Evolutionary conservation across 2,888 invertebrate genomes (phyloP), one percentile per base, ranked within the genome.

Genomic region (Trissolcus japonicus): DNA sequence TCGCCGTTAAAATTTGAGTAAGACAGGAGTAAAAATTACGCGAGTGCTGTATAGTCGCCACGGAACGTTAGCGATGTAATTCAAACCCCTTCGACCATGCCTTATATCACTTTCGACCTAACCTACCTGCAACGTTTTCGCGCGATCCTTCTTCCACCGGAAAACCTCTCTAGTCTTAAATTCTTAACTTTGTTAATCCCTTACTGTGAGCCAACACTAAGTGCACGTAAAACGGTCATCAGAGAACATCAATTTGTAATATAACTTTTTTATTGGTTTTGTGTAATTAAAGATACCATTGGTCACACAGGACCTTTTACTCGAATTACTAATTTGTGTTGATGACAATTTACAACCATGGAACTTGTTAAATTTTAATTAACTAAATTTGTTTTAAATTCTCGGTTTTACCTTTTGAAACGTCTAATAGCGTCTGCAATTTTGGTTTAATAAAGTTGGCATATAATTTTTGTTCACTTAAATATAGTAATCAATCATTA

Each of bases 41-140:
- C 71, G 17, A 51, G 55, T 16, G 61, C 71, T 57, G 71, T 66
- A 71, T 57, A 66, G 71, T 76, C 62, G 71, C 76, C 46, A 69
- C 62, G 71, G 66, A 76, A 76, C 56, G 76, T 76, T 71, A 72
- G 72, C 67, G 71, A 63, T 76, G 79, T 76, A 79, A 78, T 75
- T 78, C 72, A 65, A 68, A 60, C 67, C 68, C 63, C 59, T 66
- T 78, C 74, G 74, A 69, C 73, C 67, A 48, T 69, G 61, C 66
- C 62, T 78, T 75, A 75, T 67, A 75, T 75, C 78, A 75, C 75
- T 78, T 75, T 72, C 62, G 61, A 69, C 69, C 73, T 73, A 69
- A 69, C 78, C 56, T 63, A 56, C 77, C 61, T 73, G 43, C 69
- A 61, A 4, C 78, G 60, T 78, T 78, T 65, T 73, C 61, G 55